Base-by-base conservation (phyloP, 1,140 invertebrate species). In the Copidosoma floridanum region DNA sequence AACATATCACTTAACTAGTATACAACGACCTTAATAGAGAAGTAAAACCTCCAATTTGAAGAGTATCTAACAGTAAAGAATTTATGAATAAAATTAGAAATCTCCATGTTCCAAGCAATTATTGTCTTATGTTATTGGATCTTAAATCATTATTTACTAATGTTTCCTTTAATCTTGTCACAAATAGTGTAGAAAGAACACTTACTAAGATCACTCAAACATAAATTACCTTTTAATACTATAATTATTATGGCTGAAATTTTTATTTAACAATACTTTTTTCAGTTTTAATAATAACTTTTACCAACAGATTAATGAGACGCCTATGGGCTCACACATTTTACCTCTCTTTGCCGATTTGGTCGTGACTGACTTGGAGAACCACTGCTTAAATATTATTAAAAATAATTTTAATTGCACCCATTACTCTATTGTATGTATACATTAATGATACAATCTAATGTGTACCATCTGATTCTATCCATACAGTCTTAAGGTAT, bases 311-410 rank as follows among this genome's bases (percentile, higher is more conserved):
- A 52, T 23, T 18, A 38, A 59, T 18, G 67, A 61, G 1, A 37
- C 43, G 1, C 24, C 64, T n/a, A 68, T 68, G 64, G 67, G 67
- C 16, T 58, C 43, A 43, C 55, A 54, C 27, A 23, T 61, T 11
- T 64, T 51, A 12, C 53, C 61, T 21, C 47, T 48, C n/a, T 37
- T 62, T 32, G 65, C 63, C 10, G 57, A 63, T 20, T 26, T 62
- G 12, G 64, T 56, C 27, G 40, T 67, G 44, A n/a, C 50, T 44
- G 48, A 44, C 12, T 44, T 67, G 11, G 59, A 57, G 37, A 21
- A 6, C 14, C 21, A 29, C 37, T 43, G 50, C 6, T 44, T 32
- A 24, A 11, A 21, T 3, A 24, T 21, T 11, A 21, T 20, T 18
- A 24, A 24, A 24, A 11, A 21, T 3, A 24, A 46, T 11, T 46